A percentile compares a stretch with the other conserved stretches of the same genome.
Conservation (phyloP, 2,888 invertebrate species). For the Napeogenes sylphis region DNA sequence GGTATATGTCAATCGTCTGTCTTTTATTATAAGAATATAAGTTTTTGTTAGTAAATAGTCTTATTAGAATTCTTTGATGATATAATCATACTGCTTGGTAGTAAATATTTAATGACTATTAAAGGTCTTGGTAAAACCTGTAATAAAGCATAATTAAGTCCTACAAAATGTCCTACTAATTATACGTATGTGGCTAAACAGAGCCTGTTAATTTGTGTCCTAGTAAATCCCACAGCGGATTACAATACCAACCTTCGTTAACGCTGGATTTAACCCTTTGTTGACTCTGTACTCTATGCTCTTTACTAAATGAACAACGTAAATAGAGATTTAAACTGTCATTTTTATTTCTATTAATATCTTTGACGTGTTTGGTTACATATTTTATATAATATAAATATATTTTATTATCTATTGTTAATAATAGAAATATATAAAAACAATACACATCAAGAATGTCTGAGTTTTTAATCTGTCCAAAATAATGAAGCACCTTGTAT, state of each 20-base stretch:
- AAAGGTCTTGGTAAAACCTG: not conserved
- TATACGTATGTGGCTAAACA: constrained; percentile 25
- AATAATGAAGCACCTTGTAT: constrained; percentile 28
- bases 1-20: not conserved
- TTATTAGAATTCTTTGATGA: not conserved
- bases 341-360: not conserved
- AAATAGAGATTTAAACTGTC: constrained; percentile 8
- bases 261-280: constrained; percentile 57
- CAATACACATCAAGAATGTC: too few relatives aligned
- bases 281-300: constrained; percentile 26
- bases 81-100: not conserved
- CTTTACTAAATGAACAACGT: constrained; percentile 15
- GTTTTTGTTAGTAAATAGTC: too few relatives aligned
- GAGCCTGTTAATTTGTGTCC: constrained; percentile 56
- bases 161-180: constrained; percentile 27
- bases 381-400: too few relatives aligned
- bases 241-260: constrained; percentile 57
- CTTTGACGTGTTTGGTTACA: not conserved
- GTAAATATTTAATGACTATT: not conserved
- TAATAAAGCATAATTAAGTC: constrained; percentile 21
- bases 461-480: constrained; percentile 15
- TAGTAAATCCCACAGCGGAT: constrained; percentile 43
- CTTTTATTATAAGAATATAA: too few relatives aligned
- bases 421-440: too few relatives aligned
- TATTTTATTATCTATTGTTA: too few relatives aligned